Base-by-base conservation (phyloP, 2,797 vertebrate species). In the Gymnopithys bicolor region DNA sequence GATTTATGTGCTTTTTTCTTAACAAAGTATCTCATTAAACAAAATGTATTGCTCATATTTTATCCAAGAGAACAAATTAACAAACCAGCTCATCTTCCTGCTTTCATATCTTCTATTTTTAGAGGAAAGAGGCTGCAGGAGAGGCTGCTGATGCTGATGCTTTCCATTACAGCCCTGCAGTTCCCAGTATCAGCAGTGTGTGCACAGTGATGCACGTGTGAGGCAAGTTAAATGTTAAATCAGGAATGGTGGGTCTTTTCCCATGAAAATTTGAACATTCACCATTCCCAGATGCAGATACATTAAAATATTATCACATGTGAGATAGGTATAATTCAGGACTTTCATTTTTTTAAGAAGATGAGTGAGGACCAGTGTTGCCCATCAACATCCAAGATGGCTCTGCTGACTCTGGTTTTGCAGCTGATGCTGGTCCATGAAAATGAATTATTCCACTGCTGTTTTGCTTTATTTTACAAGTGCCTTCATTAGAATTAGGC, bases 11-110 rank as follows among this genome's bases (percentile, higher is more conserved):
- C 84, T 74, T 93, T 95, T 93, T 92, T 70, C 93, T 95, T 90
- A 93, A 90, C 90, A 56, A 96, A 94, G 41, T 81, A 94, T 43
- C 80, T 94, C 89, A 74, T 95, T 96, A 94, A 93, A 93, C 83
- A 70, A 63, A 91, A 90, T 2, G 10, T 35, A 88, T 32, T 30
- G 73, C 87, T 93, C 51, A 13, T 79, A 80, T 74, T 88, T 84
- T 76, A 79, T 63, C 70, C 52, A 73, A 84, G 69, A 49, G 73
- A 91, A 75, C 35, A 69, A 84, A 37, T 79, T 95, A 84, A 93
- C 87, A 87, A 95, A 87, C 49, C 69, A 87, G 85, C 49, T 52
- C 15, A 53, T 49, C 66, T 79, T 58, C 63, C 76, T 82, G 35
- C 82, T 87, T 64, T 53, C 25, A 0, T 33, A 53, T 45, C 70